Evolutionary conservation across 1,140 invertebrate genomes (phyloP), one percentile per base, ranked within the genome.

Genomic region (Drosophila murphyi): DNA sequence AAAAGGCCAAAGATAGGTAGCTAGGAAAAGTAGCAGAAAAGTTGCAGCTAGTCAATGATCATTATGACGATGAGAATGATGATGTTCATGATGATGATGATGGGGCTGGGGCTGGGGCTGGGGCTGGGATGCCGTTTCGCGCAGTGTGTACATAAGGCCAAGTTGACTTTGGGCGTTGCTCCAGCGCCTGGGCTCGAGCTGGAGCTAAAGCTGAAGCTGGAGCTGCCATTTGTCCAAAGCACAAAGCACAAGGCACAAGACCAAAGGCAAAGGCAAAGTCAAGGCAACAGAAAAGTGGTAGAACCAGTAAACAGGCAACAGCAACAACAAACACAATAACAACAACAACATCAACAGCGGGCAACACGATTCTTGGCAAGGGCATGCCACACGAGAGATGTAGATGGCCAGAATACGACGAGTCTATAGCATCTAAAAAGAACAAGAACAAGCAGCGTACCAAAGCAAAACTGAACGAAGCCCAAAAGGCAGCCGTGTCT

Each of bases 241-340:
- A 48, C 31, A 61, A 61, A 41, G 43, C 39, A 32, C 39, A 65
- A 60, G 57, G 57, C 57, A 60, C 52, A 48, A 67, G 32, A 35
- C 39, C 63, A 47, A 55, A 57, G 39, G 35, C 56, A 60, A 80
- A 86, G 80, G 81, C 82, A 82, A 87, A 87, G 82, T 87, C 82
- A 87, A 87, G 82, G 82, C 82, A 85, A 82, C 78, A 73, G 48
- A 88, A 87, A 89, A 89, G 85, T 88, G 78, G 83, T 83, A 88
- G 83, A 88, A 88, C 83, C 83, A 88, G 83, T 88, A 88, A 73
- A 76, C 48, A 43, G 57, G 55, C 63, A 51, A 37, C 39, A 47
- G 28, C 37, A 20, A 61, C 37, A 61, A 51, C 39, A 63, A 51
- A 12, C 54, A 3, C 48, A 63, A 54, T 43, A 69, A 39, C 56